These are phyloP conservation scores for Myrmecobius fasciatus DNA, from an alignment of 2,113 vertebrate genomes.

Conservation along the genomic window DNA sequence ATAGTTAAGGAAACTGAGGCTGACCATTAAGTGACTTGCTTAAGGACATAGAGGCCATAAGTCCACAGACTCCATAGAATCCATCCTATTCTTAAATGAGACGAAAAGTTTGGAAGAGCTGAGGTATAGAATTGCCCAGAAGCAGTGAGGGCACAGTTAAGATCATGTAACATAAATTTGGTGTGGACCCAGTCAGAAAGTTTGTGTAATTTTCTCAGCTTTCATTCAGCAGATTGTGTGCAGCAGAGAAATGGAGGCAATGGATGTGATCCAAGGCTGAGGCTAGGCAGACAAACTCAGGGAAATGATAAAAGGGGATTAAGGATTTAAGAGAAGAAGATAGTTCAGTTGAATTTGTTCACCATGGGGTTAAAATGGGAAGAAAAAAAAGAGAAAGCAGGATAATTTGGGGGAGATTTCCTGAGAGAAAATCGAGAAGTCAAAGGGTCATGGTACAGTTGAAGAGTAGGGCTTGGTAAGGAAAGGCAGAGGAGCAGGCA, in stretches of 20 bases:
- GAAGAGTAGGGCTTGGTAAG: not conserved
- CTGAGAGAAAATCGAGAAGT: not conserved
- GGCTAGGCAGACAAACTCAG: not conserved
- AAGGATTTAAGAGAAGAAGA: not conserved
- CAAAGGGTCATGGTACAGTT: not conserved
- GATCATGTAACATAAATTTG: not conserved
- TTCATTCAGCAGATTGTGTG: not conserved
- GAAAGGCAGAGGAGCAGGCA: not conserved
- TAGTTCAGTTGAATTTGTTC: not conserved
- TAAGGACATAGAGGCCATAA: too few relatives aligned
- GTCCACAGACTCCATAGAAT: too few relatives aligned
- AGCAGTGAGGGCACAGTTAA: not conserved
- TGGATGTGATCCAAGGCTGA: not conserved
- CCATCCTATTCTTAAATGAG: not conserved
- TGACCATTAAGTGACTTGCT: too few relatives aligned
- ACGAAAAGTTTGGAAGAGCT: not conserved
- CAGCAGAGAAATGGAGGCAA: not conserved
- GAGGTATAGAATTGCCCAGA: not conserved
- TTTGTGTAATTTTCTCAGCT: not conserved
- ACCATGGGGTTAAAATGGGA: not conserved
- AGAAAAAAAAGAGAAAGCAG: not conserved
- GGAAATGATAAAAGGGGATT: not conserved
- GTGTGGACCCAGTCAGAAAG: not conserved
- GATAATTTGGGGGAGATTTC: not conserved
- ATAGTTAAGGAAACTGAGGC: too few relatives aligned